phyloP scores from a whole-genome alignment of 1,140 invertebrate species.

The Steinernema feltiae region DNA sequence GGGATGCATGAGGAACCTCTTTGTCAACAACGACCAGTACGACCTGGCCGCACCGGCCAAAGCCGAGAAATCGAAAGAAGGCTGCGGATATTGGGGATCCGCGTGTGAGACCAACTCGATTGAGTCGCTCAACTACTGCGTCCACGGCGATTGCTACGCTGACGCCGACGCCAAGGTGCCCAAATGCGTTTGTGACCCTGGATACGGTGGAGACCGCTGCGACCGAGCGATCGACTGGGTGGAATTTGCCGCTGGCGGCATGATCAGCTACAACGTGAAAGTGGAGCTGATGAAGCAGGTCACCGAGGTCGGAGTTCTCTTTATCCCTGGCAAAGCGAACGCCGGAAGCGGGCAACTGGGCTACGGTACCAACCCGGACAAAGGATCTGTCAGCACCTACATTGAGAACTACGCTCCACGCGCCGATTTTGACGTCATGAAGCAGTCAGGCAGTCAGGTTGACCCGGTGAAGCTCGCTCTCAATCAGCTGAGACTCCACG shows the following conservation, averaged over 20 bases:
- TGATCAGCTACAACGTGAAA: constrained; percentile 32
- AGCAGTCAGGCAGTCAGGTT: not conserved
- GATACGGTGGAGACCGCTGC: constrained; percentile 47
- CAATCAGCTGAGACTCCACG: constrained; percentile 37
- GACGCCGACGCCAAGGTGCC: constrained; percentile 34
- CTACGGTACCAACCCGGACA: not conserved
- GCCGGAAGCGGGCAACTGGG: constrained; percentile 20
- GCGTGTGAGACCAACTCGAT: constrained; percentile 39
- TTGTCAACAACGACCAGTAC: constrained; percentile 43
- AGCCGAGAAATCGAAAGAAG: constrained; percentile 37
- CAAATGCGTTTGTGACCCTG: constrained; percentile 53
- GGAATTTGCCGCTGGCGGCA: constrained; percentile 43
- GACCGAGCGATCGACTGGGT: constrained; percentile 47
- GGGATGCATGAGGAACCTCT: constrained; percentile 52
- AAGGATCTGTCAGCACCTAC: constrained; percentile 10
- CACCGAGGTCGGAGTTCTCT: constrained; percentile 29
- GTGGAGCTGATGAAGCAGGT: constrained; percentile 18
- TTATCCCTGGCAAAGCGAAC: constrained; percentile 34
- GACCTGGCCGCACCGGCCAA: constrained; percentile 44
- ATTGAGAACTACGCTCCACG: constrained; percentile 28
- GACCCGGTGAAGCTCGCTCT: constrained; percentile 27
- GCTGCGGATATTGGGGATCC: constrained; percentile 44
- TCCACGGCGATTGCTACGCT: constrained; percentile 53
- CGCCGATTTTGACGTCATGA: constrained; percentile 36
- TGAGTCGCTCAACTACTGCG: constrained; percentile 33